phyloP scores from a whole-genome alignment of 2,797 vertebrate species.

The Syngnathus rostellatus region DNA sequence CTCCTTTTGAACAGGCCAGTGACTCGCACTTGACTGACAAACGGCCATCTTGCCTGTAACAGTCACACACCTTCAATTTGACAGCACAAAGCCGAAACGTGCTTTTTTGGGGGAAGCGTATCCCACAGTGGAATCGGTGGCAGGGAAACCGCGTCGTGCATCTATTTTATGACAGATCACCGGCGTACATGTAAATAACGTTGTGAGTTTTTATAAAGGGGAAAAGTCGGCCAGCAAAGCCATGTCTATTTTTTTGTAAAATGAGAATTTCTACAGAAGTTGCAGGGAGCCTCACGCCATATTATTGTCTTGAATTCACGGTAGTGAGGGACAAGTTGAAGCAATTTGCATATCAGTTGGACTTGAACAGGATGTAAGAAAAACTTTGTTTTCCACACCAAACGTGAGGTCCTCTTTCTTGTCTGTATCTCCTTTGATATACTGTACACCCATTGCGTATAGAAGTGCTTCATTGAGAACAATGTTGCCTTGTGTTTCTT shows the following conservation, averaged over 20 bases:
- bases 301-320: slow-evolving; percentile 7
- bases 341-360: slow-evolving; percentile 51
- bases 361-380: slow-evolving; percentile 38
- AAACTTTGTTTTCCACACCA: slow-evolving; percentile 39
- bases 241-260: slow-evolving; percentile 71
- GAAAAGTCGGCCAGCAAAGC: slow-evolving; percentile 60
- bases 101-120: slow-evolving; percentile 29
- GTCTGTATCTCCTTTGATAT: slow-evolving; percentile 41
- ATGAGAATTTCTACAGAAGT: slow-evolving; percentile 62
- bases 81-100: slow-evolving; percentile 7
- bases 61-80: slow-evolving; percentile 39
- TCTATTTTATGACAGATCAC: slow-evolving; percentile 40
- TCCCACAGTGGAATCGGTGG: slow-evolving; percentile 18
- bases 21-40: slow-evolving; percentile 15
- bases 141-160: slow-evolving; percentile 37
- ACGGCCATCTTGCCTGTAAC: slow-evolving; percentile 5
- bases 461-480: slow-evolving; percentile 48
- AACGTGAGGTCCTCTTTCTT: slow-evolving; percentile 28
- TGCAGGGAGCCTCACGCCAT: slow-evolving; percentile 48
- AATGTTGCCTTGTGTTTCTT: slow-evolving; percentile 64
- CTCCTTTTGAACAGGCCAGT: slow-evolving; percentile 12
- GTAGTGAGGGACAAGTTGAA: neutral
- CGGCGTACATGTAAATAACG: slow-evolving; percentile 64
- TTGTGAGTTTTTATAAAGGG: slow-evolving; percentile 69
- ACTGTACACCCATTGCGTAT: slow-evolving; percentile 39